Evolutionary conservation across 2,797 vertebrate genomes (phyloP).

Genomic region (Valencia hispanica): DNA sequence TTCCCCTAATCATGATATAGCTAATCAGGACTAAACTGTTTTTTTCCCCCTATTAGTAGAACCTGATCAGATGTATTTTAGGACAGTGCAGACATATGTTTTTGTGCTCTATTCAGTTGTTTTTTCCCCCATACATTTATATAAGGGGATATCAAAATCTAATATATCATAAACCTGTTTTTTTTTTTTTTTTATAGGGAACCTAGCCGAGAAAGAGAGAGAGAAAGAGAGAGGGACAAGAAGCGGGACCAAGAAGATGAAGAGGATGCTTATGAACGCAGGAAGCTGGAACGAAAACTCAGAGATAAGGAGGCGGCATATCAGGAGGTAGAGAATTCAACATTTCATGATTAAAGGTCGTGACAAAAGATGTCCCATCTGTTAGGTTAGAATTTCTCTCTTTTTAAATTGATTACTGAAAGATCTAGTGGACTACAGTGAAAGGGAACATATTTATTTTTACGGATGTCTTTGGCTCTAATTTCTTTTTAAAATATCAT

Average conservation of each 20-base stretch:
- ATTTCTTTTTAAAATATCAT: background rate
- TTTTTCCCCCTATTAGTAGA: too few relatives aligned
- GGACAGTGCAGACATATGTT: background rate
- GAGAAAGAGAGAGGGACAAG: constrained; percentile 88
- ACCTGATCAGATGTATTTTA: too few relatives aligned
- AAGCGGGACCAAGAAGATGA: constrained; percentile 97
- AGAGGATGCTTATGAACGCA: constrained; percentile 94
- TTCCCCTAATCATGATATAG: too few relatives aligned
- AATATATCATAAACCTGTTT: background rate
- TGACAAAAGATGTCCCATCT: too few relatives aligned
- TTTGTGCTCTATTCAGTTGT: too few relatives aligned
- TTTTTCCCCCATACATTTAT: background rate
- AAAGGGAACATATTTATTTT: background rate
- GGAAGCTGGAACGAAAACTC: constrained; percentile 95
- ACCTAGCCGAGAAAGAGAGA: constrained; percentile 86
- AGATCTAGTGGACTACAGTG: background rate
- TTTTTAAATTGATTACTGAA: background rate
- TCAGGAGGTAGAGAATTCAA: constrained; percentile 87
- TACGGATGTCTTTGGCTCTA: background rate
- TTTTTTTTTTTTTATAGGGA: constrained; percentile 74
- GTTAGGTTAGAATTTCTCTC: background rate
- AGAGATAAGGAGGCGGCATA: constrained; percentile 98
- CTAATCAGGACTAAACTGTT: too few relatives aligned
- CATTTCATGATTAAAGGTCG: background rate
- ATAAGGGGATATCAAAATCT: background rate